Percentiles rank a stretch among this genome's conserved stretches.
These are phyloP conservation scores for Heterotilapia buettikoferi DNA, from an alignment of 2,113 vertebrate species.

Conservation along the genomic window DNA sequence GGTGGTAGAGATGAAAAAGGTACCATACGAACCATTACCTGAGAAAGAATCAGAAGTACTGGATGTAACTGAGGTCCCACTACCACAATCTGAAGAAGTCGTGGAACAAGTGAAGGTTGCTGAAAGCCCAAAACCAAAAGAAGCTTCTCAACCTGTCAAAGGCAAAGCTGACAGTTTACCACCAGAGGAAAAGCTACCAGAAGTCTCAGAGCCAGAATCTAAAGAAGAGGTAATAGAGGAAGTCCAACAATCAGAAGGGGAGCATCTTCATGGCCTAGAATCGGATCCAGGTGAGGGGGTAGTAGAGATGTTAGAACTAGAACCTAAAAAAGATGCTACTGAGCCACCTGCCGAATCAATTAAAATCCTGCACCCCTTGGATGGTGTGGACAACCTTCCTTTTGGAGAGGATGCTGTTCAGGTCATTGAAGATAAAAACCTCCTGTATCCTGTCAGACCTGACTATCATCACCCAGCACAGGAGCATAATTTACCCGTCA, in stretches of 20 bases:
- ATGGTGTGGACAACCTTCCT: background rate
- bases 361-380: conserved; percentile 12
- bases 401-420: background rate
- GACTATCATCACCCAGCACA: background rate
- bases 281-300: background rate
- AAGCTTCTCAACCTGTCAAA: background rate
- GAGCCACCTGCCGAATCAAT: conserved; percentile 31
- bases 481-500: conserved; percentile 14
- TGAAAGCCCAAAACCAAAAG: background rate
- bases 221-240: background rate
- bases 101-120: background rate
- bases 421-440: background rate
- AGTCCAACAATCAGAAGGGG: background rate
- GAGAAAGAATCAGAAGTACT: background rate
- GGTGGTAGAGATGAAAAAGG: background rate
- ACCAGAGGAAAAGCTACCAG: background rate
- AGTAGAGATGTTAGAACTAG: background rate
- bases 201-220: background rate
- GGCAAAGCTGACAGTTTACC: background rate
- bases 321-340: background rate
- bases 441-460: background rate
- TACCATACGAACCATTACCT: background rate
- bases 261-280: background rate
- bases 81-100: background rate
- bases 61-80: background rate